phyloP scores from a whole-genome alignment of 2,797 vertebrate genomes.

The Loris lydekkerianus region DNA sequence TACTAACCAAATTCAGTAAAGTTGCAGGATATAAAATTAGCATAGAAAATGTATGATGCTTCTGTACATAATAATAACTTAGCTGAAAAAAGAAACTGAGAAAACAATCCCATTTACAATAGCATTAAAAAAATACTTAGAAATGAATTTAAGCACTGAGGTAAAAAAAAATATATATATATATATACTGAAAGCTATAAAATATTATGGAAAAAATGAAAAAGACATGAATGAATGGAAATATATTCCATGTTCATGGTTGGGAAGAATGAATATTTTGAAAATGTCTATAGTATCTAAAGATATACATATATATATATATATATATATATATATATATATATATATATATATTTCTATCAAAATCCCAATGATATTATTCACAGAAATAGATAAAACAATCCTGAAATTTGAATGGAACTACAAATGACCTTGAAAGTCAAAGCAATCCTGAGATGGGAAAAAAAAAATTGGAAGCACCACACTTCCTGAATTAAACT shows the following conservation, averaged over 20 bases:
- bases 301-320: not conserved
- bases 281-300: not conserved
- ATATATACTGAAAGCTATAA: not conserved
- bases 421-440: not conserved
- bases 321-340: not conserved
- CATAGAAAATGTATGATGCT: not conserved
- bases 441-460: not conserved
- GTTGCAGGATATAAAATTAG: not conserved
- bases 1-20: not conserved
- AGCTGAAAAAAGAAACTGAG: not conserved
- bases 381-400: not conserved
- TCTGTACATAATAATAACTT: not conserved
- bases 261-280: not conserved
- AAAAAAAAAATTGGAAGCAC: not conserved
- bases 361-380: not conserved
- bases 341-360: not conserved
- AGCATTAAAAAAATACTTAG: not conserved
- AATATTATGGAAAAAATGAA: not conserved
- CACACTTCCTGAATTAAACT: not conserved
- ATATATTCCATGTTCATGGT: not conserved
- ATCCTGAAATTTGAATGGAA: not conserved
- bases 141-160: not conserved
- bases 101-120: not conserved
- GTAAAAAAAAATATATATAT: not conserved
- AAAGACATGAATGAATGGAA: not conserved